Percentiles rank a stretch among this genome's conserved stretches.
These are phyloP conservation scores for Enteromius fasciolatus DNA, from an alignment of 2,797 vertebrate genomes.

Conservation along the genomic window DNA sequence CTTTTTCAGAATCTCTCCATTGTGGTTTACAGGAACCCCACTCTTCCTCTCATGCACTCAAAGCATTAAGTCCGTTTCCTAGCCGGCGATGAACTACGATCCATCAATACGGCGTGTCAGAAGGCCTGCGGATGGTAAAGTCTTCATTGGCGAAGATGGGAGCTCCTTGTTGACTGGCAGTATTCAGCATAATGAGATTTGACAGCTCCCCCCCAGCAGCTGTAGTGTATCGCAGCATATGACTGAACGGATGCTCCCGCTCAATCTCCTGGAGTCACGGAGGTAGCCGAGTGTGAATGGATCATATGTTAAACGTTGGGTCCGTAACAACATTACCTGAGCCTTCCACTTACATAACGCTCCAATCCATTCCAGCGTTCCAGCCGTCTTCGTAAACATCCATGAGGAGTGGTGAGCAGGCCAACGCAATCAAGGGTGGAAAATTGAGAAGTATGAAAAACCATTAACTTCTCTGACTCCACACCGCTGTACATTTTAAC, in stretches of 20 bases:
- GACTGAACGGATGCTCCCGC: constrained; percentile 47
- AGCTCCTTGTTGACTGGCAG: constrained; percentile 56
- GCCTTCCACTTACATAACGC: constrained; percentile 30
- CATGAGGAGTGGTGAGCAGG: constrained; percentile 49
- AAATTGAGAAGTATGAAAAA: constrained; percentile 59
- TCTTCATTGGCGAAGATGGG: constrained; percentile 53
- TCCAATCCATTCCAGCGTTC: constrained; percentile 14
- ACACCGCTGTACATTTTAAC: constrained; percentile 54
- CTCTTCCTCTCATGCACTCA: constrained; percentile 53
- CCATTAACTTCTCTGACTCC: constrained; percentile 59
- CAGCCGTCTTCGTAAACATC: constrained; percentile 35
- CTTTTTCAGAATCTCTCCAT: constrained; percentile 52
- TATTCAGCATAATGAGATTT: constrained; percentile 59
- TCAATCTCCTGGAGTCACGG: constrained; percentile 31
- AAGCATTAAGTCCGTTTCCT: constrained; percentile 57
- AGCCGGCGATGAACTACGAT: constrained; percentile 34
- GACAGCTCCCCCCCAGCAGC: constrained; percentile 52
- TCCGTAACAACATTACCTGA: constrained; percentile 35
- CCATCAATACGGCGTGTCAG: constrained; percentile 56
- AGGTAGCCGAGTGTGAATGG: constrained; percentile 43
- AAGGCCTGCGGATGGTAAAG: constrained; percentile 49
- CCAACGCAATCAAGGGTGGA: constrained; percentile 52
- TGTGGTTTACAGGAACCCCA: constrained; percentile 57
- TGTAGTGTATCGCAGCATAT: constrained; percentile 30
- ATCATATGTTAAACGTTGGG: constrained; percentile 37